These are phyloP conservation scores for Drosophila diplacantha DNA, from an alignment of 2,888 invertebrate genomes.

Conservation along the genomic window DNA sequence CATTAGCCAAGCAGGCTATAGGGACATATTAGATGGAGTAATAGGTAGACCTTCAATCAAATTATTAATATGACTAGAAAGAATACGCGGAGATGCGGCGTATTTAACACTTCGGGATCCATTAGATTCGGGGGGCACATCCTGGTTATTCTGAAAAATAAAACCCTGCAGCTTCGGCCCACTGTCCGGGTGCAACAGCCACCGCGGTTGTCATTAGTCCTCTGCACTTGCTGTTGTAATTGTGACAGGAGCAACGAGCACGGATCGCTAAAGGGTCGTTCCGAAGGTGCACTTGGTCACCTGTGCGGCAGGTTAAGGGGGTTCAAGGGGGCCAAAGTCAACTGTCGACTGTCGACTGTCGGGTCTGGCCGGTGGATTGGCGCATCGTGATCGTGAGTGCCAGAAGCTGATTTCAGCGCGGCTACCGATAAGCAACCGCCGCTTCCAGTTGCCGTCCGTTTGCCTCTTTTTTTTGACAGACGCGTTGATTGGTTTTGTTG, in stretches of 20 bases:
- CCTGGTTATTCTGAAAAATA: not conserved
- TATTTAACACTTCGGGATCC: no score
- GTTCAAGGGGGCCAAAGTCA: conserved; percentile 11
- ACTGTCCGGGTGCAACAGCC: conserved; percentile 51
- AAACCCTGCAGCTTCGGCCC: conserved; percentile 4
- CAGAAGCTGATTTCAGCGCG: conserved; percentile 73
- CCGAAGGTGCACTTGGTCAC: conserved; percentile 16
- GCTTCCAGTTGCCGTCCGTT: conserved; percentile 48
- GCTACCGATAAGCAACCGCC: conserved; percentile 73
- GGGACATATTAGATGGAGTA: not conserved
- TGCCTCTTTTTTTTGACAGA: conserved; percentile 46
- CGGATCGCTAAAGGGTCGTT: conserved; percentile 63
- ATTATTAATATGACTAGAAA: no score
- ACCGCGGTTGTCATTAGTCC: conserved; percentile 67
- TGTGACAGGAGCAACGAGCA: conserved; percentile 74
- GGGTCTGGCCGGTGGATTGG: conserved; percentile 29
- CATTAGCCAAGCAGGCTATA: no score
- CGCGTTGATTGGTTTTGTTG: conserved; percentile 75
- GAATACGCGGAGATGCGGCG: no score
- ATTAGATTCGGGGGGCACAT: not conserved
- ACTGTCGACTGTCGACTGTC: conserved; percentile 27
- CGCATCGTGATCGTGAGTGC: conserved; percentile 72
- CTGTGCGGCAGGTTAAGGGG: not conserved
- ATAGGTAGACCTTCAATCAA: not conserved
- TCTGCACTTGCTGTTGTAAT: conserved; percentile 72